Conservation (phyloP, 1,140 invertebrate species). For the Parasteatoda tepidariorum region DNA sequence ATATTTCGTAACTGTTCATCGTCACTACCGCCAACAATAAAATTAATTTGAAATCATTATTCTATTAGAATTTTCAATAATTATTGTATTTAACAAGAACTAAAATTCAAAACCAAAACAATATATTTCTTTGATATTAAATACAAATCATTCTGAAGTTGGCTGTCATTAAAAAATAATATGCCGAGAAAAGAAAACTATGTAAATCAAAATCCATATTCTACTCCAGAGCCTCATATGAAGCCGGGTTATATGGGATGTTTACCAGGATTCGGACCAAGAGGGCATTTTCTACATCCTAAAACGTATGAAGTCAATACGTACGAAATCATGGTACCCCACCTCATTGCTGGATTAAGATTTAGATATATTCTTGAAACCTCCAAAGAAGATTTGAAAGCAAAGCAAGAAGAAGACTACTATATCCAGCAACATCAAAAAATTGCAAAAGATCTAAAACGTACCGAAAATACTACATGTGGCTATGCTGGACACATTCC, state of each 20-base stretch:
- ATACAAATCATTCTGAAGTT: too few relatives aligned
- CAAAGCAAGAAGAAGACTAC: constrained; percentile 7
- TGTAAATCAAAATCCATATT: constrained; percentile 2
- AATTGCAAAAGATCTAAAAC: not conserved
- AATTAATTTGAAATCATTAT: too few relatives aligned
- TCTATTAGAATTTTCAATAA: too few relatives aligned
- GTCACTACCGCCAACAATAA: too few relatives aligned
- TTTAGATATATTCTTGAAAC: constrained; percentile 14
- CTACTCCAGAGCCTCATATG: constrained; percentile 19
- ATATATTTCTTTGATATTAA: too few relatives aligned
- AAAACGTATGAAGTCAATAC: not conserved
- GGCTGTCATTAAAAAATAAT: too few relatives aligned
- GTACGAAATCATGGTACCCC: constrained; percentile 2
- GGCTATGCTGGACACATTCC: constrained; percentile 26
- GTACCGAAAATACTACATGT: not conserved
- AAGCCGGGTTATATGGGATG: constrained; percentile 28
- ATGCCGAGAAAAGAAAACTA: constrained; percentile 18
- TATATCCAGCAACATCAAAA: not conserved
- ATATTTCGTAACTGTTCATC: too few relatives aligned
- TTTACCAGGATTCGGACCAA: constrained; percentile 8
- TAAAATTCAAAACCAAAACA: too few relatives aligned
- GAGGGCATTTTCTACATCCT: not conserved
- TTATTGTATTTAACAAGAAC: too few relatives aligned
- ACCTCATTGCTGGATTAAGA: constrained; percentile 10
- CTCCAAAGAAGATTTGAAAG: not conserved